These are phyloP conservation scores for Lindbergichthys nudifrons DNA, from an alignment of 2,797 vertebrate species.

Conservation along the genomic window DNA sequence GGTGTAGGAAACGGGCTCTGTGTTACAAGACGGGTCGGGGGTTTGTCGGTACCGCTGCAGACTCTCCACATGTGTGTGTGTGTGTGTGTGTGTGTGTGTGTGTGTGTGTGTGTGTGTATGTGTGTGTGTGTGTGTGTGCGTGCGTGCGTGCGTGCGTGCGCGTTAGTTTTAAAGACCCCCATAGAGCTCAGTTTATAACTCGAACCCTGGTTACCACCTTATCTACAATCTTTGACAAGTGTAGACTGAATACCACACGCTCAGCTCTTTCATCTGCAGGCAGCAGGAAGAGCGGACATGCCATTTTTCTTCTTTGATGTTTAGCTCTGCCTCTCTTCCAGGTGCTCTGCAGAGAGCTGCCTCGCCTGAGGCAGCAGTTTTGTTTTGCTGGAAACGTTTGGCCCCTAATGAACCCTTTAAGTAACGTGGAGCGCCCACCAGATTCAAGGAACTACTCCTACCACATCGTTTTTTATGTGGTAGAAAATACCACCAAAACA, in stretches of 20 bases:
- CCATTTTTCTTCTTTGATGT: conserved; percentile 6
- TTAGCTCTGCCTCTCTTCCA: conserved; percentile 9
- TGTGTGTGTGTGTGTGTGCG: no score
- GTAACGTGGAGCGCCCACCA: neutral
- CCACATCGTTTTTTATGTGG: neutral
- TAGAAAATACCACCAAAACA: no score
- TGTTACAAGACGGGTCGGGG: no score
- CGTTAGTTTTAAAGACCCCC: no score
- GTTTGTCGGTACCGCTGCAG: no score
- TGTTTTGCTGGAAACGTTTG: neutral
- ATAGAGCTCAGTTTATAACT: no score
- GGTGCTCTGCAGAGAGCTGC: conserved; percentile 27
- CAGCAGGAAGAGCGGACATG: neutral
- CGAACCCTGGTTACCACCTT: neutral
- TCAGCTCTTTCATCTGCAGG: conserved; percentile 17
- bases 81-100: no score
- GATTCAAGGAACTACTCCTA: neutral
- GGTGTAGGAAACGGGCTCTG: no score
- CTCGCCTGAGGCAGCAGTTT: neutral
- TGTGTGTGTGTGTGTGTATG: no score
- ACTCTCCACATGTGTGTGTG: no score
- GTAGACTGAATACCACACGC: neutral
- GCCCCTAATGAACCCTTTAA: neutral
- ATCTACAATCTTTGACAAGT: neutral
- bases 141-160: no score